These are phyloP conservation scores for Clamator glandarius DNA, from an alignment of 2,797 vertebrate genomes.

Conservation along the genomic window DNA sequence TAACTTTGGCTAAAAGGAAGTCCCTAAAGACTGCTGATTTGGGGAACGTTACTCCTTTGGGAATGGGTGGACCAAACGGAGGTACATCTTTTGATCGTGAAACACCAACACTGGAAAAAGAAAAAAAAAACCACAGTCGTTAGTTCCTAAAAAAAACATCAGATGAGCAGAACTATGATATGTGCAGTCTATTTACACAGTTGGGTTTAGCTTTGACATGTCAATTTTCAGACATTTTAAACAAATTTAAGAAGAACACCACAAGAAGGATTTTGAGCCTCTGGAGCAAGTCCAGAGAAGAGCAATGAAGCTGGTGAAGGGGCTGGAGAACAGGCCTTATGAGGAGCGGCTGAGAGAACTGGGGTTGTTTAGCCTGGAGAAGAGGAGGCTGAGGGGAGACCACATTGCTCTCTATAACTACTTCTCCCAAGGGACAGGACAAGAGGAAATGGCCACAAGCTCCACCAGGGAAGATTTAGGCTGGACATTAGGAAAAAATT, in stretches of 20 bases:
- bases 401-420: too few relatives aligned
- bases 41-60: conserved; percentile 97
- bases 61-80: conserved; percentile 94
- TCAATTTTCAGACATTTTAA: not conserved
- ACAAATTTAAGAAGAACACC: not conserved
- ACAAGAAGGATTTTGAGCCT: too few relatives aligned
- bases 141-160: not conserved
- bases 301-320: too few relatives aligned
- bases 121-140: not conserved
- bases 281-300: too few relatives aligned
- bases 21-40: conserved; percentile 99
- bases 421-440: too few relatives aligned
- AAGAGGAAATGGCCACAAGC: too few relatives aligned
- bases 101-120: conserved; percentile 88
- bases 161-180: not conserved
- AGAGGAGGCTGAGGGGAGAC: too few relatives aligned
- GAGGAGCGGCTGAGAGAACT: too few relatives aligned
- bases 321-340: too few relatives aligned
- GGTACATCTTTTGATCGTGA: conserved; percentile 98
- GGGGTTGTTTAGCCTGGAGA: too few relatives aligned
- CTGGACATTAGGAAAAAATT: too few relatives aligned
- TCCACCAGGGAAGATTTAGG: too few relatives aligned
- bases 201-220: not conserved
- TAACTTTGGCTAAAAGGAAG: conserved; percentile 98
- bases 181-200: not conserved